Base-by-base conservation (phyloP, 2,888 invertebrate species). In the Tetramorium bicarinatum region DNA sequence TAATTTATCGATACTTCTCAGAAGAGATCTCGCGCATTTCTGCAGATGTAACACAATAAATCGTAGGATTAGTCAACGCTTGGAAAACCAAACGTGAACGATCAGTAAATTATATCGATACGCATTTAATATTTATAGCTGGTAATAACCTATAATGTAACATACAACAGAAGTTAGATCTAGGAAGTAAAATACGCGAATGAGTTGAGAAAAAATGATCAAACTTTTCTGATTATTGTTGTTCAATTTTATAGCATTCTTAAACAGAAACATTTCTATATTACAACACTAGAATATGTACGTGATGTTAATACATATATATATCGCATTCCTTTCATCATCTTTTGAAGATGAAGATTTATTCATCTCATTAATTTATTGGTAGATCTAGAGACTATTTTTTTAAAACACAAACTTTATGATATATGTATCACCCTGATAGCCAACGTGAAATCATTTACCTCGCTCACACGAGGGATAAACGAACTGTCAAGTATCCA, bases 401-500 rank as follows among this genome's bases (percentile, higher is more conserved):
- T 34, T 44, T 74, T 29, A 29, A 18, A 18, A 41, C 8, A 4
- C 1, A 41, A 29, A 67, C 41, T 3, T 18, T 41, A 41, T 21
- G 29, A 29, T 25, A 54, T 9, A n/a, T 21, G n/a, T 7, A 49
- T 29, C 41, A 25, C 15, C 18, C 11, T 3, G 54, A 56, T 2
- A 15, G 38, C 47, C 11, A 21, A 75, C 34, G 29, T 4, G 3
- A 13, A 76, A 77, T 54, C n/a, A 15, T 77, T 54, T 77, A n/a
- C 15, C 38, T 15, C 47, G 18, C 56, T 52, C 67, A 49, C n/a
- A 44, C 25, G 44, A 59, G 13, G 38, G 29, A 80, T 72, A 72
- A 80, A 72, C 59, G 47, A 72, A 72, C 59, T 80, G 72, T 69
- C 71, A 72, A 72, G 77, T 67, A 52, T 82, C 81, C 61, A 85